Evolutionary conservation across 2,888 invertebrate genomes (phyloP).

Genomic region (Physocephala rufipes): DNA sequence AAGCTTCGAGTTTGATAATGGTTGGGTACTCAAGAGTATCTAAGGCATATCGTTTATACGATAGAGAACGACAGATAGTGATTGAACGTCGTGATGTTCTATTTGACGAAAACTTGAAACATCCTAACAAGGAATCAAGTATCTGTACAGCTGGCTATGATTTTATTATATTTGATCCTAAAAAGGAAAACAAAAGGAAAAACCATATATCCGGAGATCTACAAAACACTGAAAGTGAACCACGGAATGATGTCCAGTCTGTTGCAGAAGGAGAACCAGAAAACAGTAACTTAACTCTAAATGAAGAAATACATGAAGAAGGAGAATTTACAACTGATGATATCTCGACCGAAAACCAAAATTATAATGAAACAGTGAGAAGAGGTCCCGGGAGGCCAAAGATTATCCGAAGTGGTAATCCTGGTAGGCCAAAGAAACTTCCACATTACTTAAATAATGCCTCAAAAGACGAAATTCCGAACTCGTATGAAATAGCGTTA

Average conservation of each 20-base stretch:
- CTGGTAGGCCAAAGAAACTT: too few relatives aligned
- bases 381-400: too few relatives aligned
- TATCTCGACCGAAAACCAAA: not conserved
- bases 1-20: not conserved
- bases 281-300: not conserved
- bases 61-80: not conserved
- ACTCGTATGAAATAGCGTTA: too few relatives aligned
- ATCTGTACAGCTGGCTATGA: not conserved
- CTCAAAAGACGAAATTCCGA: too few relatives aligned
- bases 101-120: not conserved
- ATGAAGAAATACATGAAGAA: not conserved
- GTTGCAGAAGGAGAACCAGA: not conserved
- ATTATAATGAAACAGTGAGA: too few relatives aligned
- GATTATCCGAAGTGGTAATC: too few relatives aligned
- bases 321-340: not conserved
- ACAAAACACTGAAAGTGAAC: not conserved
- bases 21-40: not conserved
- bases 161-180: too few relatives aligned
- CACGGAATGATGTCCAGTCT: not conserved
- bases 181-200: too few relatives aligned
- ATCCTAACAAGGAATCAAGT: not conserved
- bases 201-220: not conserved
- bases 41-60: not conserved
- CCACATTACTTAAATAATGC: too few relatives aligned
- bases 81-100: slow-evolving; percentile 4